These are phyloP conservation scores for Ianthella basta DNA, from an alignment of 37 sponge, comb jelly and placozoan species.

Conservation along the genomic window DNA sequence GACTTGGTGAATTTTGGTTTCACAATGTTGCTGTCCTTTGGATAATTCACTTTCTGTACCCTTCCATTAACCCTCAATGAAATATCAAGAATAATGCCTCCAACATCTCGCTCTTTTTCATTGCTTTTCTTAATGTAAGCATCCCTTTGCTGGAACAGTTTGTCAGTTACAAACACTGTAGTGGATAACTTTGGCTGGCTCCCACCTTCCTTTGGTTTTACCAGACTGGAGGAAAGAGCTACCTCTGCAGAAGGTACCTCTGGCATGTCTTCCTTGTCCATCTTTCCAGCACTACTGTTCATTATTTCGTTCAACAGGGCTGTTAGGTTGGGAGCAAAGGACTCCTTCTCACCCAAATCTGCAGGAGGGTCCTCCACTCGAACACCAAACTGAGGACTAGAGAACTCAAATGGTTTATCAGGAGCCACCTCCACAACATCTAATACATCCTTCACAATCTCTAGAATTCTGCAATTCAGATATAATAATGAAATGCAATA, in stretches of 20 bases:
- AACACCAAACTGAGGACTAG: slow-evolving; percentile 32
- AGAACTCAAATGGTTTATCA: neutral
- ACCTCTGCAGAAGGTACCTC: too few species aligned
- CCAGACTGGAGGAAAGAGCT: too few species aligned
- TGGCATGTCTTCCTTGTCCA: too few species aligned
- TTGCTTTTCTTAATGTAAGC: neutral
- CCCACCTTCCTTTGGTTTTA: too few species aligned
- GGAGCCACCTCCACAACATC: neutral
- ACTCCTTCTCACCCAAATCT: slow-evolving; percentile 1
- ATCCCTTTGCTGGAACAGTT: slow-evolving; percentile 18
- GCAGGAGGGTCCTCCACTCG: slow-evolving; percentile 43
- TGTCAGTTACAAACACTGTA: slow-evolving; percentile 28
- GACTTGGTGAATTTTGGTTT: too few species aligned
- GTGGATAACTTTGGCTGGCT: too few species aligned
- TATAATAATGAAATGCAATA: neutral
- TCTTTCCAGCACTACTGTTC: neutral
- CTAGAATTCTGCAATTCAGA: neutral
- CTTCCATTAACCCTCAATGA: too few species aligned
- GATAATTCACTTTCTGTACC: too few species aligned
- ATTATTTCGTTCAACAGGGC: neutral
- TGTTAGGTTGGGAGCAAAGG: slow-evolving; percentile 31
- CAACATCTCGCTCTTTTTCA: neutral
- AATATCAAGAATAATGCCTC: slow-evolving; percentile 28
- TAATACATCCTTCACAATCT: slow-evolving; percentile 8
- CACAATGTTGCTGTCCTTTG: too few species aligned